Evolutionary conservation across 1,140 invertebrate genomes (phyloP).

Genomic region (Muscidifurax raptorellus): DNA sequence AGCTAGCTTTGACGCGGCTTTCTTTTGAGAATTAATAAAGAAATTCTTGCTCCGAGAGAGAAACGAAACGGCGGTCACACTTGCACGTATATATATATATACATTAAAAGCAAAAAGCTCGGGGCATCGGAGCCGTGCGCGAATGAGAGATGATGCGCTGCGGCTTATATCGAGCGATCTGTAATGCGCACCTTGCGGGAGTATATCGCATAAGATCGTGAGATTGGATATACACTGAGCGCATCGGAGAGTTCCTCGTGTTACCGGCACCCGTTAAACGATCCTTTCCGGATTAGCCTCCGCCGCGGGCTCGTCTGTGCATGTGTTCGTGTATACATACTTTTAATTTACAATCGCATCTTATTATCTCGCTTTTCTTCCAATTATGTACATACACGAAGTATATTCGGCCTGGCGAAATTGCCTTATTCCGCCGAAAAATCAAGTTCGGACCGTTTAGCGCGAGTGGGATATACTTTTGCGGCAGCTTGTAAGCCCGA

Average conservation of each 20-base stretch:
- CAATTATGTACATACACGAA: no score
- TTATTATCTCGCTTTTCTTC: not conserved
- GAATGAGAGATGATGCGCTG: constrained; percentile 59
- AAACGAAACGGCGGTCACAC: no score
- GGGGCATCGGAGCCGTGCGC: not conserved
- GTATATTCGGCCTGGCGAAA: not conserved
- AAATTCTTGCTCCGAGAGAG: not conserved
- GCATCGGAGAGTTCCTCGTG: not conserved
- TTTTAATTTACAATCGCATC: not conserved
- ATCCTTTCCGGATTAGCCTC: constrained; percentile 66
- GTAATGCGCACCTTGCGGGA: constrained; percentile 60
- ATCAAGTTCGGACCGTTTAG: not conserved
- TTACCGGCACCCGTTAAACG: constrained; percentile 54
- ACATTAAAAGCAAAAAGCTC: not conserved
- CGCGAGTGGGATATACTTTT: constrained; percentile 3
- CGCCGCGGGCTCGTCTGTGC: no score
- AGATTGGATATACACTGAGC: not conserved
- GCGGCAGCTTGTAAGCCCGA: constrained; percentile 63
- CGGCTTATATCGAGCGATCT: constrained; percentile 62
- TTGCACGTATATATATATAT: no score
- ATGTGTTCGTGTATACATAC: constrained; percentile 60
- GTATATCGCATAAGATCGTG: constrained; percentile 27
- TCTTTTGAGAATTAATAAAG: not conserved
- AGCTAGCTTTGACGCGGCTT: constrained; percentile 11
- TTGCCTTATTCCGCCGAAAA: not conserved